These are phyloP conservation scores for Polyploca ridens DNA, from an alignment of 2,888 invertebrate species.

Conservation along the genomic window DNA sequence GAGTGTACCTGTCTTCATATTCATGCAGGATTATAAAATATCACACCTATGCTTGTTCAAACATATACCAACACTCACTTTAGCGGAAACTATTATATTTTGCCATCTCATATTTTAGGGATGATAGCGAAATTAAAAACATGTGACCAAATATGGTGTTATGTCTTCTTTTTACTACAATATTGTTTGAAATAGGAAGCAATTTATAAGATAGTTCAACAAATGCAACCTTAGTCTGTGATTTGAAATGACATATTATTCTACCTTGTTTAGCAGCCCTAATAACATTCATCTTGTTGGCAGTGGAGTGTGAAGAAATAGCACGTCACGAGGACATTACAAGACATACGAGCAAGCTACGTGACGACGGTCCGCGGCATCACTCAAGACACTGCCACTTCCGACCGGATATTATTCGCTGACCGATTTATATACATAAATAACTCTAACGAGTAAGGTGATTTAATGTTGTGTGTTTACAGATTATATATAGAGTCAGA, in stretches of 20 bases:
- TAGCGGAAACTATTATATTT: neutral
- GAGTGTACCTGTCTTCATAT: constrained; percentile 38
- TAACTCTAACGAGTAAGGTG: constrained; percentile 36
- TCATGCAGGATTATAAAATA: constrained; percentile 24
- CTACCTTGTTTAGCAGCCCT: neutral
- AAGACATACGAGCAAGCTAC: constrained; percentile 49
- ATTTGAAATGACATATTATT: neutral
- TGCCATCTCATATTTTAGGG: neutral
- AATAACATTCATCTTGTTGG: constrained; percentile 18
- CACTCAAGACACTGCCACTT: constrained; percentile 53
- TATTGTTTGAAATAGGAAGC: neutral
- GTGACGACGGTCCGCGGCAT: constrained; percentile 48
- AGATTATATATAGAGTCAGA: too few relatives aligned
- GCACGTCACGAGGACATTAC: constrained; percentile 27
- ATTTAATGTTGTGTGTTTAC: neutral
- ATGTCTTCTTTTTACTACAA: too few relatives aligned
- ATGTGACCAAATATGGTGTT: too few relatives aligned
- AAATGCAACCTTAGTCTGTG: neutral
- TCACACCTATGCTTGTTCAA: constrained; percentile 19
- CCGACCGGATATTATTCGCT: constrained; percentile 57
- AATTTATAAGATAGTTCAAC: too few relatives aligned
- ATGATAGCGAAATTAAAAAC: neutral
- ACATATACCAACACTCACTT: neutral
- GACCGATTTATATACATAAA: constrained; percentile 46
- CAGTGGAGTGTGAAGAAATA: constrained; percentile 29